Percentiles rank a stretch among this genome's conserved stretches.
Evolutionary conservation across 1,140 invertebrate genomes (phyloP).

Genomic region (Phortica variegata): DNA sequence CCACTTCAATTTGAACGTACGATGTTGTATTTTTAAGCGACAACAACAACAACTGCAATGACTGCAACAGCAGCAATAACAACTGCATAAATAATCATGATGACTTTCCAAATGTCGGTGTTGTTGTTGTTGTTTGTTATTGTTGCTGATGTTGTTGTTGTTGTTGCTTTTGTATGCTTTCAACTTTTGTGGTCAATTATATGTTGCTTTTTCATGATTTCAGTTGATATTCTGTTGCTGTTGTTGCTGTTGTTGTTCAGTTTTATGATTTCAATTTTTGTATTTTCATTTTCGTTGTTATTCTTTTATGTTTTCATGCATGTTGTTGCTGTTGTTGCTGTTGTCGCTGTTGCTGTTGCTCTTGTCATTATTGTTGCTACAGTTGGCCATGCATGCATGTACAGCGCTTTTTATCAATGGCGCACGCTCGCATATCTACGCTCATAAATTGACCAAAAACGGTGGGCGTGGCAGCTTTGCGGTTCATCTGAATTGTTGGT

Average conservation of each 20-base stretch:
- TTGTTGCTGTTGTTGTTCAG: conserved; percentile 5
- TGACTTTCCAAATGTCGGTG: neutral
- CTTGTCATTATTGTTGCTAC: conserved; percentile 25
- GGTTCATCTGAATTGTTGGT: neutral
- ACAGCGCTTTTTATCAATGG: neutral
- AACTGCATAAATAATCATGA: conserved; percentile 6
- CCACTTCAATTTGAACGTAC: too few species aligned
- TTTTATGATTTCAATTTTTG: too few species aligned
- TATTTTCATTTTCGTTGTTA: too few species aligned
- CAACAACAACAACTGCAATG: conserved; percentile 10
- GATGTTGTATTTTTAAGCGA: too few species aligned
- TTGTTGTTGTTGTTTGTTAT: conserved; percentile 1
- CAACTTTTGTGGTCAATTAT: conserved; percentile 18
- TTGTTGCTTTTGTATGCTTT: conserved; percentile 4
- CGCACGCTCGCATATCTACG: neutral
- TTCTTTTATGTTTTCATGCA: too few species aligned
- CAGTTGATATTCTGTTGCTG: conserved; percentile 26
- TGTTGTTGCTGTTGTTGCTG: conserved; percentile 6
- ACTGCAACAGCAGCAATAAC: conserved; percentile 14
- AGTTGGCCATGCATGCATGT: conserved; percentile 34
- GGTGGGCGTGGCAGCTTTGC: neutral
- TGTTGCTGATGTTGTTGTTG: conserved; percentile 5
- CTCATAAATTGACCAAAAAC: neutral
- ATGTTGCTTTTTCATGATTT: too few species aligned
- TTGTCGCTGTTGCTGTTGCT: conserved; percentile 13